phyloP scores from a whole-genome alignment of 2,797 vertebrate genomes.

The Chaunax sp. region DNA sequence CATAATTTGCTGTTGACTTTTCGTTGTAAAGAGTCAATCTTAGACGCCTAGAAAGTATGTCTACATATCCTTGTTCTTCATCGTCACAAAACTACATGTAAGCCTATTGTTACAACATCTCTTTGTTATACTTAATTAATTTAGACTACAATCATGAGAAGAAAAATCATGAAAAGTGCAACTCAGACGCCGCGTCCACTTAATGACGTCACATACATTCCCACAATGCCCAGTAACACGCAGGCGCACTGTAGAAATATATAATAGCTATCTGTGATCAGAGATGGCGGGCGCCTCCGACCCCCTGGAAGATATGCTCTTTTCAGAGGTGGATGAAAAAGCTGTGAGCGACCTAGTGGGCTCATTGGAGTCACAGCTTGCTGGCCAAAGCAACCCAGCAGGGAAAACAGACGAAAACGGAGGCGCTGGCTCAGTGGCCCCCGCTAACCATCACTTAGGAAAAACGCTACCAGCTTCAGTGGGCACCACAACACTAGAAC shows the following conservation, averaged over 20 bases:
- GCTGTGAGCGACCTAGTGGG: slow-evolving; percentile 90
- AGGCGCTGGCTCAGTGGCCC: slow-evolving; percentile 77
- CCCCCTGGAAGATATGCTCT: slow-evolving; percentile 89
- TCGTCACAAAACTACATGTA: background rate
- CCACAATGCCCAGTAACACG: slow-evolving; percentile 90
- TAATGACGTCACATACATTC: slow-evolving; percentile 83
- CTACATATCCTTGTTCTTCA: fast-evolving
- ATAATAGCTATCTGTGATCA: slow-evolving; percentile 80
- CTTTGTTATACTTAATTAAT: background rate
- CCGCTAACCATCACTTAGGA: slow-evolving; percentile 83
- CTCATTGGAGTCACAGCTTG: slow-evolving; percentile 89
- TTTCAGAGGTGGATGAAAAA: slow-evolving; percentile 92
- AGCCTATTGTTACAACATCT: background rate
- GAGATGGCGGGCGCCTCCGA: slow-evolving; percentile 87
- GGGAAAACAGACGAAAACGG: slow-evolving; percentile 76
- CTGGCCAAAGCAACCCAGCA: slow-evolving; percentile 79
- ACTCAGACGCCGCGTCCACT: slow-evolving; percentile 14
- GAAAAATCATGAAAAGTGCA: slow-evolving; percentile 8
- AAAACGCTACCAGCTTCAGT: slow-evolving; percentile 83
- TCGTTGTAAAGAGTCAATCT: fast-evolving
- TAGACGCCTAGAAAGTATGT: background rate
- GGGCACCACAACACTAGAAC: slow-evolving; percentile 82
- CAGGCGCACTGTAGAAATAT: slow-evolving; percentile 76
- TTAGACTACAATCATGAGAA: background rate
- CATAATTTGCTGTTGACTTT: background rate